Evolutionary conservation across 2,888 invertebrate genomes (phyloP).

Genomic region (Cancer borealis): DNA sequence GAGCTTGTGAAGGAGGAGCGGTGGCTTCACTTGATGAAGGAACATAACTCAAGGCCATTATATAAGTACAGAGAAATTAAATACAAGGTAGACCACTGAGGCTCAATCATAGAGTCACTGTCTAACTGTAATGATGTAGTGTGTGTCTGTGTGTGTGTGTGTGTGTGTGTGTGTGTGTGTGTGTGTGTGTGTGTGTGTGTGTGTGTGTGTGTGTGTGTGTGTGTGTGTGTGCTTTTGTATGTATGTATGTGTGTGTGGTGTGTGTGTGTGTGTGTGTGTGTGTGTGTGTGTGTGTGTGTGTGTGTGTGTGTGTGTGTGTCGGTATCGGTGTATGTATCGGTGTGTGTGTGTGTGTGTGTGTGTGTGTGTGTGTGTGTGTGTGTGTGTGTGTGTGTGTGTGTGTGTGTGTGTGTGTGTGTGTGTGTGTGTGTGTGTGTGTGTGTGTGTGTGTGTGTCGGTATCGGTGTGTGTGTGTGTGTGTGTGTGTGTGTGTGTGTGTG

Average conservation of each 20-base stretch:
- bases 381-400: neutral
- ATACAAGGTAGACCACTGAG: neutral
- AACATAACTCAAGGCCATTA: constrained; percentile 7
- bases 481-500: too few species aligned
- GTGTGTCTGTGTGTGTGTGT: neutral
- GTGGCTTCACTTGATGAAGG: constrained; percentile 29
- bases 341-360: neutral
- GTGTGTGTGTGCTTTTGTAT: too few species aligned
- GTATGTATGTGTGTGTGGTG: neutral
- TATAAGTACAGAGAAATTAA: neutral
- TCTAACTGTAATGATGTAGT: neutral
- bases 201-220: neutral
- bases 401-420: too few species aligned
- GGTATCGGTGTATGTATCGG: too few species aligned
- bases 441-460: neutral
- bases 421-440: neutral
- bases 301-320: neutral
- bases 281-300: neutral
- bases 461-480: too few species aligned
- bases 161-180: neutral
- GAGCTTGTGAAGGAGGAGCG: constrained; percentile 33
- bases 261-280: neutral
- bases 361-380: neutral
- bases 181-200: neutral
- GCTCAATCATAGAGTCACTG: neutral